Percentiles rank a stretch among this genome's conserved stretches.
These are phyloP conservation scores for Eremophila alpestris DNA, from an alignment of 2,797 vertebrate species.

Conservation along the genomic window DNA sequence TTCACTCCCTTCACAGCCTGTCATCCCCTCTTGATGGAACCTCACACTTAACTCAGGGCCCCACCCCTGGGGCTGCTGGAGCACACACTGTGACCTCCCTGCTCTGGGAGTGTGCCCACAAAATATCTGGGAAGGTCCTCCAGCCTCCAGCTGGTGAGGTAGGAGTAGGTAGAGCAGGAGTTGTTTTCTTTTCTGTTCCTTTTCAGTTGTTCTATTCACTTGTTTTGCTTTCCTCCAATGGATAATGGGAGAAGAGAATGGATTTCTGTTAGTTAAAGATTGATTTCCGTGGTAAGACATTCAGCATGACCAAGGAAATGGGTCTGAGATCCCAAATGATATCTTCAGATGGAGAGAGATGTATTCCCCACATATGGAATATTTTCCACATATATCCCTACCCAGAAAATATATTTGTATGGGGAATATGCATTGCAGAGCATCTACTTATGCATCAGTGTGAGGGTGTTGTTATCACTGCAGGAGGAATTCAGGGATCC, in stretches of 20 bases:
- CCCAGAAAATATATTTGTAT: not conserved
- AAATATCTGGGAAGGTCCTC: not conserved
- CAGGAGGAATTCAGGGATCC: not conserved
- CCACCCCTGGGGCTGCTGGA: not conserved
- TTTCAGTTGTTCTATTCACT: not conserved
- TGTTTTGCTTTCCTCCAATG: not conserved
- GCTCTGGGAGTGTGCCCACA: not conserved
- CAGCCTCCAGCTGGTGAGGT: not conserved
- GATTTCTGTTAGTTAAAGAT: not conserved
- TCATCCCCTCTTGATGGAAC: not conserved
- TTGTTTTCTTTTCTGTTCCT: not conserved
- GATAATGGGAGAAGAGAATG: not conserved
- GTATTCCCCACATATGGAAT: not conserved
- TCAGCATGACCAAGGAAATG: not conserved
- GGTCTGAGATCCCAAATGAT: not conserved
- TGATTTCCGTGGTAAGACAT: not conserved
- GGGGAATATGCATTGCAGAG: not conserved
- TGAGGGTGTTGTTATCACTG: not conserved
- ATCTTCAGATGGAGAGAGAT: not conserved
- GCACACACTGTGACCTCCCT: accelerated
- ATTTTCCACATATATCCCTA: not conserved
- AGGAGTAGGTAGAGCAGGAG: not conserved
- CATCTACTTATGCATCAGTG: not conserved
- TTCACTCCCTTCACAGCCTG: not conserved
- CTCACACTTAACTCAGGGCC: not conserved